Evolutionary conservation across 2,797 vertebrate genomes (phyloP).

Genomic region (Peromyscus melanophrys): DNA sequence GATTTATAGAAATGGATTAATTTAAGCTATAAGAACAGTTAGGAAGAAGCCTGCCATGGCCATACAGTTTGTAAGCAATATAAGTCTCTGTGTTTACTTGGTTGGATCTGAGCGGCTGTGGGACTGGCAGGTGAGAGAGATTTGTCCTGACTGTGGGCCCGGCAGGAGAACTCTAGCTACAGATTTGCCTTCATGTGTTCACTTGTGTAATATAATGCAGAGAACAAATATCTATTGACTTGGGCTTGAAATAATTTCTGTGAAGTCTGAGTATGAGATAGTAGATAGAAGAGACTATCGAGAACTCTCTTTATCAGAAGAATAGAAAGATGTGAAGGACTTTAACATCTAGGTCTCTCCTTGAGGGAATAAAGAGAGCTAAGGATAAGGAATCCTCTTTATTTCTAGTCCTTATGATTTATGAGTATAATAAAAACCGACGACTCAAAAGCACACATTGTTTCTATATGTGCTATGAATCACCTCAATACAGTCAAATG

Average conservation of each 20-base stretch:
- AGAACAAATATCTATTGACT: neutral
- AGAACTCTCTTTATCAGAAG: constrained; percentile 40
- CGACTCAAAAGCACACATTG: constrained; percentile 57
- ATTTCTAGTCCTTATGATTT: constrained; percentile 69
- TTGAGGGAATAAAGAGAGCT: constrained; percentile 60
- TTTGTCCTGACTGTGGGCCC: too few relatives aligned
- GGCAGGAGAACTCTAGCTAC: too few relatives aligned
- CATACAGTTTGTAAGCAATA: too few relatives aligned
- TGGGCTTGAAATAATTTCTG: constrained; percentile 36
- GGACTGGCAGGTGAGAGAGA: too few relatives aligned
- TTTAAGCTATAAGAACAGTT: too few relatives aligned
- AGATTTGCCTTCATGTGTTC: neutral
- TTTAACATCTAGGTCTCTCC: constrained; percentile 1
- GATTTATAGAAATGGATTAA: too few relatives aligned
- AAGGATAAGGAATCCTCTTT: constrained; percentile 61
- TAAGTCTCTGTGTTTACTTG: too few relatives aligned
- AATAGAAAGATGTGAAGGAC: neutral
- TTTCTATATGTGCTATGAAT: constrained; percentile 57
- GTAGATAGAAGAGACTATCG: neutral
- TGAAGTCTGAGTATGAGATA: neutral
- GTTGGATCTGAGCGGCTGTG: too few relatives aligned
- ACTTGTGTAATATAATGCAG: neutral
- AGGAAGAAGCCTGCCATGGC: too few relatives aligned
- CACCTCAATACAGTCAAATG: neutral
- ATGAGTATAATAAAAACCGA: constrained; percentile 78